These are phyloP conservation scores for Coelinius sp. DNA, from an alignment of 2,888 invertebrate species.

Conservation along the genomic window DNA sequence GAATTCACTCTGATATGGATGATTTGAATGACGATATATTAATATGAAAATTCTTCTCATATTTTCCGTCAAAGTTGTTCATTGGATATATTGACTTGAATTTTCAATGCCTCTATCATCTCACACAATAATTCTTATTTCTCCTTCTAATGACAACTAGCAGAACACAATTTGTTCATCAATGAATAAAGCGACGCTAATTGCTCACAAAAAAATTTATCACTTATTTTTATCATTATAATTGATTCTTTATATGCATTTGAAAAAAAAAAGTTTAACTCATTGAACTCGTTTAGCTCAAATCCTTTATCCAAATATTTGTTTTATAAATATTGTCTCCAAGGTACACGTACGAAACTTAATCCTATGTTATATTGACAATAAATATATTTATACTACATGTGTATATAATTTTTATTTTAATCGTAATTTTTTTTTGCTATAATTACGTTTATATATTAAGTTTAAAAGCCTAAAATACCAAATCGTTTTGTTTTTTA, in stretches of 20 bases:
- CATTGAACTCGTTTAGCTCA: background rate
- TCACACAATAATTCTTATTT: slow-evolving; percentile 12
- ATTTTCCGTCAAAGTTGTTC: no score
- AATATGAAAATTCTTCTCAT: no score
- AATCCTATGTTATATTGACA: slow-evolving; percentile 55
- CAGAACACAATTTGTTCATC: slow-evolving; percentile 28
- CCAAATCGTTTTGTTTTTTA: slow-evolving; percentile 10
- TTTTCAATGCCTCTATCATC: background rate
- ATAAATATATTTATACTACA: slow-evolving; percentile 46
- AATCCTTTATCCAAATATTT: slow-evolving; percentile 42
- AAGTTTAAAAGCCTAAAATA: slow-evolving; percentile 23
- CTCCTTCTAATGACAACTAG: background rate
- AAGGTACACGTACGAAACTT: slow-evolving; percentile 61
- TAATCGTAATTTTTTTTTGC: slow-evolving; percentile 30
- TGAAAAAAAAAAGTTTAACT: slow-evolving; percentile 15
- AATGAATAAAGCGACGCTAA: slow-evolving; percentile 16
- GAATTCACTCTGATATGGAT: no score
- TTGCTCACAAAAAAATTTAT: background rate
- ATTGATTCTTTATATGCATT: background rate
- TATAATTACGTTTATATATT: slow-evolving; percentile 18
- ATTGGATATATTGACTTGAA: background rate
- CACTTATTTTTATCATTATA: slow-evolving; percentile 7
- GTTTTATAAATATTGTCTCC: slow-evolving; percentile 60
- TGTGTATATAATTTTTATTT: slow-evolving; percentile 37
- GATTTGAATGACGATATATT: no score